A percentile compares a stretch with the other conserved stretches of the same genome.
phyloP scores from a whole-genome alignment of 2,113 vertebrate genomes.

The Clarias magur region DNA sequence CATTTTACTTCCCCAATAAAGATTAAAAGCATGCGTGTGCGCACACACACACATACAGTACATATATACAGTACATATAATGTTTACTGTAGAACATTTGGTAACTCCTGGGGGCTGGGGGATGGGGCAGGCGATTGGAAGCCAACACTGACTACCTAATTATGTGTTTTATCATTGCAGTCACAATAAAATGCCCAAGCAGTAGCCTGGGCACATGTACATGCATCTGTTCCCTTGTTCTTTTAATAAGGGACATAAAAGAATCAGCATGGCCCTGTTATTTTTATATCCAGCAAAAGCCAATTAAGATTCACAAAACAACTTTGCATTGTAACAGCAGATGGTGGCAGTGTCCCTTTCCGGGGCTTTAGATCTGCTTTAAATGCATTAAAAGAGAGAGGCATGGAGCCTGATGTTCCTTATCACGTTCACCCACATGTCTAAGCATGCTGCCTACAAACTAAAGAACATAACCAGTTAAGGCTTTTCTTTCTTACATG shows the following conservation, averaged over 20 bases:
- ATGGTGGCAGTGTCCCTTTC: constrained; percentile 20
- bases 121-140: constrained; percentile 63
- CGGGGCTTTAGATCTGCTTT: constrained; percentile 32
- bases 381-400: constrained; percentile 36
- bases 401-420: constrained; percentile 15
- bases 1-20: constrained; percentile 71
- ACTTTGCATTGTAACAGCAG: constrained; percentile 15
- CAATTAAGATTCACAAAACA: constrained; percentile 57
- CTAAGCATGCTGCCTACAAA: constrained; percentile 13
- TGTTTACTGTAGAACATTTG: constrained; percentile 60
- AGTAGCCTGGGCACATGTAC: constrained; percentile 66
- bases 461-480: constrained; percentile 4
- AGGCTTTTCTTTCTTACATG: constrained; percentile 25
- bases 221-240: constrained; percentile 74
- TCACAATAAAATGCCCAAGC: constrained; percentile 71
- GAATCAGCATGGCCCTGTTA: constrained; percentile 73
- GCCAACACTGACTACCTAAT: constrained; percentile 71
- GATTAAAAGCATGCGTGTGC: constrained; percentile 57
- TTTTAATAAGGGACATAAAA: constrained; percentile 82
- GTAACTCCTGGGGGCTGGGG: constrained; percentile 62
- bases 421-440: constrained; percentile 43
- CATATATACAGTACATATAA: constrained; percentile 41
- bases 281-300: constrained; percentile 67
- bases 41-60: not conserved
- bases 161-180: constrained; percentile 77